A percentile compares a stretch with the other conserved stretches of the same genome.
Conservation (phyloP, 2,113 vertebrate genomes). For the Ophthalmolycus amberensis region DNA sequence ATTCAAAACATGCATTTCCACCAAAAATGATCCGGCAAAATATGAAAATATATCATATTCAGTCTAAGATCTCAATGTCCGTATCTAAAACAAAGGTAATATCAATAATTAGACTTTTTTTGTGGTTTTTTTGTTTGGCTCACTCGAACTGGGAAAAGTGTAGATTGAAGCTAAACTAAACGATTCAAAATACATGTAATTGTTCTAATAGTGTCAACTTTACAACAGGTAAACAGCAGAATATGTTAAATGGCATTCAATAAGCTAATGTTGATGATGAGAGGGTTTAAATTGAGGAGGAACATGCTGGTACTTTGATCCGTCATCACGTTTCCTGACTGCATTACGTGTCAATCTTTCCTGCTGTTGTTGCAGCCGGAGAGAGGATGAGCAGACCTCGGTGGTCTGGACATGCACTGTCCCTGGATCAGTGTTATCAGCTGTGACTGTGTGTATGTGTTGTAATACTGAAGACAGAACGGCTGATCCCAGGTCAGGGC, state of each 20-base stretch:
- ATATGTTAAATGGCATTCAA: slow-evolving; percentile 64
- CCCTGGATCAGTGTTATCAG: slow-evolving; percentile 48
- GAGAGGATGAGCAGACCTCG: slow-evolving; percentile 35
- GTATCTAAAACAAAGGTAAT: slow-evolving; percentile 71
- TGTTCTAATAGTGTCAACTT: slow-evolving; percentile 59
- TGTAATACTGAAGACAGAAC: slow-evolving; percentile 17
- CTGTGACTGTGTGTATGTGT: slow-evolving; percentile 34
- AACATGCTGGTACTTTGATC: slow-evolving; percentile 76
- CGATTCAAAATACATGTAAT: slow-evolving; percentile 55
- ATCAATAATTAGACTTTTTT: slow-evolving; percentile 52
- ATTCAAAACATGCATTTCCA: slow-evolving; percentile 78
- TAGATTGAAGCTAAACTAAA: slow-evolving; percentile 54
- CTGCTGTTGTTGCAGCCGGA: slow-evolving; percentile 32
- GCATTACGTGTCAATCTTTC: slow-evolving; percentile 4
- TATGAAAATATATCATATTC: slow-evolving; percentile 81
- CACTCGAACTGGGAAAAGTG: slow-evolving; percentile 60
- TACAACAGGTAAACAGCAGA: slow-evolving; percentile 72
- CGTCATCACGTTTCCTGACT: slow-evolving; percentile 11
- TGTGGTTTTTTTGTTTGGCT: slow-evolving; percentile 49
- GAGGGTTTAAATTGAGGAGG: slow-evolving; percentile 52
- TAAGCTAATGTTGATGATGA: slow-evolving; percentile 63
- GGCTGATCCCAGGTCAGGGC: slow-evolving; percentile 38
- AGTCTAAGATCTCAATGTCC: slow-evolving; percentile 59
- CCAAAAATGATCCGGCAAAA: slow-evolving; percentile 73
- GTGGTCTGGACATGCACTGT: slow-evolving; percentile 52